phyloP scores from a whole-genome alignment of 1,140 invertebrate species.

The Eumeta japonica region DNA sequence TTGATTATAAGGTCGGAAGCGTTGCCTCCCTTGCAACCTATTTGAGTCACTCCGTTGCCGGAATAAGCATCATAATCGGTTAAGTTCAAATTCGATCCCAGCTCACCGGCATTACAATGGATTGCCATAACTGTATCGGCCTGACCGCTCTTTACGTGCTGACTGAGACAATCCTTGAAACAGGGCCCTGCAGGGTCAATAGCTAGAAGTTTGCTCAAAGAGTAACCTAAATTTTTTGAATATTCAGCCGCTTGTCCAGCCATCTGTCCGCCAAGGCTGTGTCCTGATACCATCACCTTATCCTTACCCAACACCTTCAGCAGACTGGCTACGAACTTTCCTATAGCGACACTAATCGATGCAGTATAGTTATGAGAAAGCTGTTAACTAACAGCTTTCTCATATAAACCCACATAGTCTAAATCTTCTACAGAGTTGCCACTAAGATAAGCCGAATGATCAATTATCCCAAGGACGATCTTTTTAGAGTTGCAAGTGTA shows the following conservation, averaged over 20 bases:
- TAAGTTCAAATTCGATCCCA: background rate
- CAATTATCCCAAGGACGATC: background rate
- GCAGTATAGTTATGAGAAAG: no score
- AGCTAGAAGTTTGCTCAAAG: background rate
- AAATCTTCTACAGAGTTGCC: no score
- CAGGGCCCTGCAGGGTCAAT: background rate
- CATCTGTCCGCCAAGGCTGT: background rate
- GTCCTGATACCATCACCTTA: background rate
- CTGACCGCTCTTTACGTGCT: background rate
- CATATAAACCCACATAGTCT: no score
- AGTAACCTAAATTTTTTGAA: background rate
- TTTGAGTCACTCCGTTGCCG: background rate
- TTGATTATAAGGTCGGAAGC: no score
- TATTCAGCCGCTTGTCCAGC: background rate
- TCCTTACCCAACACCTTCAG: background rate
- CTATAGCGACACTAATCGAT: background rate
- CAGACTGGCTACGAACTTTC: background rate
- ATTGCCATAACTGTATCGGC: background rate
- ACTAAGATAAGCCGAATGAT: background rate
- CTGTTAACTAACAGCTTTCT: no score
- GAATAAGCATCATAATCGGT: background rate
- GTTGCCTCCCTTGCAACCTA: background rate
- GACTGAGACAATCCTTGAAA: background rate
- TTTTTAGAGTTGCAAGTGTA: background rate
- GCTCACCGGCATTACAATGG: background rate